Percentiles rank a stretch among this genome's conserved stretches.
Evolutionary conservation across 2,797 vertebrate species (phyloP).

Genomic region (Tinamus major): DNA sequence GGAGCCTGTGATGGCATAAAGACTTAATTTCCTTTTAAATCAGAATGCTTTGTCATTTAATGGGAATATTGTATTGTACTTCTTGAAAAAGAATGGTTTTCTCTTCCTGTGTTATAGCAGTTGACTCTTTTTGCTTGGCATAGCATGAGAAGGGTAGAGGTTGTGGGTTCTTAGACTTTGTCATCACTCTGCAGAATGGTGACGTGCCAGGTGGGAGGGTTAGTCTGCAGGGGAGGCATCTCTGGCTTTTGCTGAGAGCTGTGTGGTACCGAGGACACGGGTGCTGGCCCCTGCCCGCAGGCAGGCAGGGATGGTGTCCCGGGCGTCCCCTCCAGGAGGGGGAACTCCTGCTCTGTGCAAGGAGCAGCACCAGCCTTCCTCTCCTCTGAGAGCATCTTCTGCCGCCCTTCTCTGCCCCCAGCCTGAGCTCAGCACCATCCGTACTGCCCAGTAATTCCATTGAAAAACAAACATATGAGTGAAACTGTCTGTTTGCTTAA

Average conservation of each 20-base stretch:
- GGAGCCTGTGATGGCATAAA: neutral
- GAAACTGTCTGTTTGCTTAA: neutral
- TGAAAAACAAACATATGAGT: conserved; percentile 27
- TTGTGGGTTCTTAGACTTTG: neutral
- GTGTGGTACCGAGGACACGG: neutral
- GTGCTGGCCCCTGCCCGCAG: neutral
- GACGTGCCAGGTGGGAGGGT: neutral
- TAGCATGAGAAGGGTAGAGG: neutral
- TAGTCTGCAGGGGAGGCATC: neutral
- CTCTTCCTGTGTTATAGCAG: neutral
- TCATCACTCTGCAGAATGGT: neutral
- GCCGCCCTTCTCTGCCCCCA: neutral
- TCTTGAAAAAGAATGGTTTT: neutral
- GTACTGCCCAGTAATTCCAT: neutral
- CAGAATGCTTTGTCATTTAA: neutral
- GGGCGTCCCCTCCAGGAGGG: neutral
- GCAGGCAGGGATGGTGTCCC: neutral
- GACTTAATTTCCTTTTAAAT: neutral
- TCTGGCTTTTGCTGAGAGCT: neutral
- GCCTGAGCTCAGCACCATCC: neutral
- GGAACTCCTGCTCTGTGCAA: neutral
- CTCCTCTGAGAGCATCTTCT: neutral
- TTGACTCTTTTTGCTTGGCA: neutral
- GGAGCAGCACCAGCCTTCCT: neutral
- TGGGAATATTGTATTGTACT: neutral